Evolutionary conservation across 2,113 vertebrate genomes (phyloP), one percentile per base, ranked within the genome.

Genomic region (Sula dactylatra): DNA sequence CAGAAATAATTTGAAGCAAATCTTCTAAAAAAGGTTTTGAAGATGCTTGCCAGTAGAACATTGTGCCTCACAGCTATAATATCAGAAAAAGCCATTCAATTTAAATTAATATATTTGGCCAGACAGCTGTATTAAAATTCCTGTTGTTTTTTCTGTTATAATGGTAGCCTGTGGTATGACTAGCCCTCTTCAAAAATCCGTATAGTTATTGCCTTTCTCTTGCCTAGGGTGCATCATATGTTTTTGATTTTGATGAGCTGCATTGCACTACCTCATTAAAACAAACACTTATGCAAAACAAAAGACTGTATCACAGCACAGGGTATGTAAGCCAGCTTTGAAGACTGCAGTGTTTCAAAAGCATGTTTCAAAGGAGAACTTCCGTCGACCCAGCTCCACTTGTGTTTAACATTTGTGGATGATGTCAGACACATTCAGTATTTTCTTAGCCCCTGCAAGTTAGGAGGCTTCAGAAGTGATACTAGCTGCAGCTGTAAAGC

Each of bases 111-210:
- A 98, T 96, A 97, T 97, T 98, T 98, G 98, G 98, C 98, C 98
- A 98, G 98, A 98, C 98, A 98, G 96, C 96, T 98, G 97, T 98
- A 98, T 98, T 98, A 98, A 98, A 98, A 98, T 98, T 97, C 97
- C 98, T 98, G 97, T 98, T 98, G 97, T 98, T 98, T 97, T 97
- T 98, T 97, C 97, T 97, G 88, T 97, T 97, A 97, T 97, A 98
- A 98, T 98, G 98, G 98, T 97, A 97, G 98, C 98, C 98, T 98
- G 98, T 98, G 98, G 97, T 97, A 98, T 98, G 98, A 98, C 96
- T 94, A 97, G 98, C 98, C 97, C 94, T 97, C 96, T 97, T 98
- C 97, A 98, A 88, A 98, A 98, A 97, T 98, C 98, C 97, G 97
- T 25, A 40, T 56, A 83, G 96, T 98, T 98, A 98, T 98, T 98